These are phyloP conservation scores for Coryphaenoides rupestris DNA, from an alignment of 2,113 vertebrate species.

Conservation along the genomic window DNA sequence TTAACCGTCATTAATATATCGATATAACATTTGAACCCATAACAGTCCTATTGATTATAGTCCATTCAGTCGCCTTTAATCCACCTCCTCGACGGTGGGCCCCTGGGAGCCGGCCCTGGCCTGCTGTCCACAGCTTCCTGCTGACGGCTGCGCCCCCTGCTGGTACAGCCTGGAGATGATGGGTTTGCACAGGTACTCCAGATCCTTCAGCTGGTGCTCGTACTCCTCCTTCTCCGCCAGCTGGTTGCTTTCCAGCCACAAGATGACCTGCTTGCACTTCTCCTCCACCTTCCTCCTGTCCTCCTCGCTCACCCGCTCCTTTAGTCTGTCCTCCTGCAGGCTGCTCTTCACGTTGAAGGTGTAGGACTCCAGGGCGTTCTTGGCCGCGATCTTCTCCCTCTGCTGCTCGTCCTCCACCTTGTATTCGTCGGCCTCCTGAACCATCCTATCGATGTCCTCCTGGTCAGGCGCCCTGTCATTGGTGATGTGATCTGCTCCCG, in stretches of 20 bases:
- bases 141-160: background rate
- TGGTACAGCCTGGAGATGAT: constrained; percentile 1
- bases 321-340: background rate
- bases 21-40: too few species aligned
- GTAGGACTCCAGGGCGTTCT: constrained; percentile 1
- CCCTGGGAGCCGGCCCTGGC: background rate
- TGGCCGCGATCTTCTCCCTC: background rate
- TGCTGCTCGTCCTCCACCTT: background rate
- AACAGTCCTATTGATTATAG: too few species aligned
- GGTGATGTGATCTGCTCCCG: background rate
- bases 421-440: background rate
- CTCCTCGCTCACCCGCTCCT: too few species aligned
- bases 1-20: too few species aligned
- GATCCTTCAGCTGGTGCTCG: background rate
- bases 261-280: background rate
- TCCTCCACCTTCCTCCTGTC: too few species aligned
- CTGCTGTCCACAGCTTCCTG: background rate
- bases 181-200: background rate
- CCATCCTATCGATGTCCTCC: background rate
- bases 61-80: background rate
- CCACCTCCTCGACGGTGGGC: background rate
- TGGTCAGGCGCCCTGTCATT: background rate
- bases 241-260: too few species aligned
- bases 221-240: background rate
- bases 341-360: background rate